Evolutionary conservation across 2,888 invertebrate species (phyloP), one percentile per base, ranked within the genome.

Genomic region (Synergus japonicus): DNA sequence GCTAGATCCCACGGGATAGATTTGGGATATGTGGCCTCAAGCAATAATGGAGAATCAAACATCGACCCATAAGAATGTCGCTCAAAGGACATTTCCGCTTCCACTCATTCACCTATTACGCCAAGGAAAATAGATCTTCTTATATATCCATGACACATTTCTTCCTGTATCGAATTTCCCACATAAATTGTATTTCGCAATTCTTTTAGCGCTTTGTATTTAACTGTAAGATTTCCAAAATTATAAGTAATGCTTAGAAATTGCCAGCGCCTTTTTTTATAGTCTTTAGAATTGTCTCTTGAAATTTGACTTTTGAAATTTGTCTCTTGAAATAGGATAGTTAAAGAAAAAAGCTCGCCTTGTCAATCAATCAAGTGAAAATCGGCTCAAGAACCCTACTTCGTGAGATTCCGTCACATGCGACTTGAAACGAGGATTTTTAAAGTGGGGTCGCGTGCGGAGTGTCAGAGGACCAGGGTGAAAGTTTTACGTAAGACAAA

Each of bases 1-100:
- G 81, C 80, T 64, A 63, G 65, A 78, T 76, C 78, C 77, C 76
- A 79, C 76, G 79, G 77, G 78, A 82, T 67, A 76, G 37, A 76
- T 22, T 67, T 44, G 29, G 54, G 8, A 54, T 73, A 37, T 73
- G 54, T 54, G 73, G 49, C 73, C 54, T 73, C 73, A 73, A 54
- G 37, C 37, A 73, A 73, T 54, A 73, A 73, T 73, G 37, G 73
- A 73, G 37, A 73, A 73, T 73, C 73, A 73, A 73, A 73, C 37
- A 73, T 73, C 37, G n/a, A 73, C 10, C 73, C 37, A n/a, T 73
- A 73, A 73, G 54, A 73, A 54, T 73, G n/a, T 54, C 37, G 37
- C 29, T 46, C 37, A 65, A 65, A 66, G 46, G 77, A 77, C 64
- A 65, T 65, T 65, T 77, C 49, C 77, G 64, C 37, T 65, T 77